A percentile compares a stretch with the other conserved stretches of the same genome.
Conservation (phyloP, 2,888 invertebrate species). For the Tupiocoris notatus region DNA sequence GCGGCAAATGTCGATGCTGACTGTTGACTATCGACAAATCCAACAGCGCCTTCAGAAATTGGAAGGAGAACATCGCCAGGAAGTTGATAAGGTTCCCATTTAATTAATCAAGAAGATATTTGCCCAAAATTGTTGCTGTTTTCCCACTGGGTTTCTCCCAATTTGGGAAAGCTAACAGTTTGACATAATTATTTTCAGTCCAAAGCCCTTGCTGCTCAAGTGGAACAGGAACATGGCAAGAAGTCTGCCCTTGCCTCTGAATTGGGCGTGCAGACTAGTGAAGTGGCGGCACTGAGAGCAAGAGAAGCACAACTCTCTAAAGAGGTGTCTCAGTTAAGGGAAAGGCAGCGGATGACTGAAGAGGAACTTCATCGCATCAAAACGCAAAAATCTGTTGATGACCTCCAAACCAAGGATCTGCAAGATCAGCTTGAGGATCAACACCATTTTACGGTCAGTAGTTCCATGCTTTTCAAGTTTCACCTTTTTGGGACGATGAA, state of each 20-base stretch:
- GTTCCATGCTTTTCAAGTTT: not conserved
- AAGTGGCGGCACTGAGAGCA: constrained; percentile 68
- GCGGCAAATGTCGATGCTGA: constrained; percentile 89
- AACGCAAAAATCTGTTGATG: constrained; percentile 65
- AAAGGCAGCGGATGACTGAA: constrained; percentile 68
- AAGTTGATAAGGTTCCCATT: constrained; percentile 78
- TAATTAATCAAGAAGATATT: too few relatives aligned
- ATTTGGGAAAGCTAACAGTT: too few relatives aligned
- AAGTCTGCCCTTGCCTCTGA: constrained; percentile 81
- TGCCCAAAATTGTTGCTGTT: too few relatives aligned
- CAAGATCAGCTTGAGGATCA: constrained; percentile 94
- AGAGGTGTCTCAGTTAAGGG: constrained; percentile 68
- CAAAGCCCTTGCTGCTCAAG: constrained; percentile 75
- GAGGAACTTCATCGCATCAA: constrained; percentile 75
- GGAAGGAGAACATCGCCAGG: constrained; percentile 88
- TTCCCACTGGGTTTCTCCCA: too few relatives aligned
- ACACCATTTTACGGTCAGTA: constrained; percentile 81
- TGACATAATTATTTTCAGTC: constrained; percentile 62
- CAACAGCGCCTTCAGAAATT: constrained; percentile 85
- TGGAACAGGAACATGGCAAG: constrained; percentile 89
- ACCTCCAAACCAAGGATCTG: constrained; percentile 81
- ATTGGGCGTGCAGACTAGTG: constrained; percentile 67
- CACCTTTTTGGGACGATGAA: not conserved
- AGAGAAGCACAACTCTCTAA: constrained; percentile 69
- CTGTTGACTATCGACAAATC: constrained; percentile 92